These are phyloP conservation scores for Acleris cristana DNA, from an alignment of 2,888 invertebrate species.

Conservation along the genomic window DNA sequence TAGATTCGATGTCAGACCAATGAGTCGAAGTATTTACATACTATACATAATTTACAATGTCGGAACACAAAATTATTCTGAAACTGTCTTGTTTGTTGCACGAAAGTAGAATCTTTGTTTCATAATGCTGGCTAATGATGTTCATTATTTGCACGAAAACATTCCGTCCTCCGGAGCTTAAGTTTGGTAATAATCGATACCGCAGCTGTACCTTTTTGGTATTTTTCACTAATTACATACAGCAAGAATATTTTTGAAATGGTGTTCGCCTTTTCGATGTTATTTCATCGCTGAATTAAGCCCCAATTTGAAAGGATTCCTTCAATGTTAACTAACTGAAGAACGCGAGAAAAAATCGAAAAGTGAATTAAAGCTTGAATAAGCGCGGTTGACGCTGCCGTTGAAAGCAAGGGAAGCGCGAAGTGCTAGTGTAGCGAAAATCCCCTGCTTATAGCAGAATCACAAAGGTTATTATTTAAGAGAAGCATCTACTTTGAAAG, in stretches of 20 bases:
- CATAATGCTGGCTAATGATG: slow-evolving; percentile 11
- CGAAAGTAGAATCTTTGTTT: slow-evolving; percentile 7
- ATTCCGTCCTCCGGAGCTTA: background rate
- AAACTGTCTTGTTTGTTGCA: background rate
- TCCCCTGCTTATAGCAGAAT: slow-evolving; percentile 4
- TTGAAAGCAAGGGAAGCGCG: background rate
- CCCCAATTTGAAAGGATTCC: too few species aligned
- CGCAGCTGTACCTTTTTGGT: too few species aligned
- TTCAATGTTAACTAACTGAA: too few species aligned
- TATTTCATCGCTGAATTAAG: too few species aligned
- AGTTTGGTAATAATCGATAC: too few species aligned
- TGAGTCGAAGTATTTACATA: too few species aligned
- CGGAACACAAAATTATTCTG: background rate
- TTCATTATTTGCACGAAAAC: slow-evolving; percentile 3
- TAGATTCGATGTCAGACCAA: too few species aligned
- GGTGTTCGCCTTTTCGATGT: too few species aligned
- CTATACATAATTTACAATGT: background rate
- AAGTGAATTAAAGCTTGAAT: too few species aligned
- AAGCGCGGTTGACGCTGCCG: background rate
- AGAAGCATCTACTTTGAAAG: slow-evolving; percentile 16
- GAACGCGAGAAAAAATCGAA: too few species aligned
- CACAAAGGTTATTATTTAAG: slow-evolving; percentile 18
- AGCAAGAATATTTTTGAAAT: too few species aligned
- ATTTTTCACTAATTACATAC: too few species aligned
- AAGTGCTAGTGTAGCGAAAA: slow-evolving; percentile 2